A percentile compares a stretch with the other conserved stretches of the same genome.
phyloP scores from a whole-genome alignment of 1,140 invertebrate species.

The Riptortus pedestris region DNA sequence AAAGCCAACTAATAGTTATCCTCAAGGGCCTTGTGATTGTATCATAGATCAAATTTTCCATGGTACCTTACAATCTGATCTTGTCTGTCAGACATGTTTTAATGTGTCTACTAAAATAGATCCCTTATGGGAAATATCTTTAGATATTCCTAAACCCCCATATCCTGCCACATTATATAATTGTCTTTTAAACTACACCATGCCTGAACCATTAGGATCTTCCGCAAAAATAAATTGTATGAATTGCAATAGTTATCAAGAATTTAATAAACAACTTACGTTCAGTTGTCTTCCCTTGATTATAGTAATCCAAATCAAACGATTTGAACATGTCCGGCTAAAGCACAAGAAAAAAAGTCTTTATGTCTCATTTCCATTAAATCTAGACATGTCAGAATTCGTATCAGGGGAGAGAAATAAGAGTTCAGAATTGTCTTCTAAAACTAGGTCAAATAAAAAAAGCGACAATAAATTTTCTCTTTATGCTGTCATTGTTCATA shows the following conservation, averaged over 20 bases:
- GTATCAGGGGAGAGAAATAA: constrained; percentile 54
- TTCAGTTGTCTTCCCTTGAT: constrained; percentile 90
- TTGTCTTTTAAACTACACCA: constrained; percentile 84
- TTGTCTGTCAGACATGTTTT: constrained; percentile 87
- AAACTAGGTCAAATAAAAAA: constrained; percentile 15
- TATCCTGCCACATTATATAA: constrained; percentile 40
- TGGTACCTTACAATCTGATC: constrained; percentile 89
- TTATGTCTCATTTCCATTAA: constrained; percentile 90
- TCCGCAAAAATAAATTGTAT: constrained; percentile 87
- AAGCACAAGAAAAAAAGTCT: constrained; percentile 89
- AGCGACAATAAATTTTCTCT: constrained; percentile 60
- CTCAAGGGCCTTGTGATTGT: constrained; percentile 65
- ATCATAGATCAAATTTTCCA: constrained; percentile 97
- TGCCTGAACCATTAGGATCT: constrained; percentile 81
- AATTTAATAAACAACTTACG: constrained; percentile 90
- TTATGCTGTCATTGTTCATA: constrained; percentile 94
- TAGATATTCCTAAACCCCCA: constrained; percentile 53
- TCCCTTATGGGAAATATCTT: constrained; percentile 93
- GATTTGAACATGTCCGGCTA: too few species aligned
- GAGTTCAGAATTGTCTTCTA: not conserved
- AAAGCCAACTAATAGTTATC: constrained; percentile 36
- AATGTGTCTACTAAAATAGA: constrained; percentile 92
- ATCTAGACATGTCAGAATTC: constrained; percentile 93
- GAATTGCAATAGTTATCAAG: constrained; percentile 80
- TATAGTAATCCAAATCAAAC: constrained; percentile 87